Evolutionary conservation across 1,140 invertebrate genomes (phyloP).

Genomic region (Meloidogyne chitwoodi): DNA sequence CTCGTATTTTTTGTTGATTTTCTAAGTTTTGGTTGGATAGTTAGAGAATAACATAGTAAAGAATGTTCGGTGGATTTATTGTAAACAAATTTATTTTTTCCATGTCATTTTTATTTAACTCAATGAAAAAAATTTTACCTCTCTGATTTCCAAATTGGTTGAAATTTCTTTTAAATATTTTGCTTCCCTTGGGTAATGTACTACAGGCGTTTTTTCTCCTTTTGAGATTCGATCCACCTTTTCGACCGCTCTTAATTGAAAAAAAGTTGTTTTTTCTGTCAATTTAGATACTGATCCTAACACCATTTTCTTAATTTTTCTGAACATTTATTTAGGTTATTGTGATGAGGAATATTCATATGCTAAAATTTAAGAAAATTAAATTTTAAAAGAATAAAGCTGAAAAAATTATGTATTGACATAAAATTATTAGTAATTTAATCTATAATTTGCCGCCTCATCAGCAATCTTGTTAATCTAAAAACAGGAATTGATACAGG

Average conservation of each 20-base stretch:
- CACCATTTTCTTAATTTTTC: neutral
- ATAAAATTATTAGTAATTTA: neutral
- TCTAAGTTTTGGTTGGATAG: slow-evolving; percentile 18
- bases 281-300: slow-evolving; percentile 1
- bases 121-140: slow-evolving; percentile 18
- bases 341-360: no score
- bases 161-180: slow-evolving; percentile 24
- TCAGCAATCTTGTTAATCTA: no score
- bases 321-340: neutral
- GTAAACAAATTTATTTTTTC: slow-evolving; percentile 5
- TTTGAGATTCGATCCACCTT: slow-evolving; percentile 21
- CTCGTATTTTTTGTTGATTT: slow-evolving; percentile 39
- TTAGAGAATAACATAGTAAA: no score
- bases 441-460: neutral
- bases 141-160: slow-evolving; percentile 17
- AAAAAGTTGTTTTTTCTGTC: neutral
- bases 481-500: no score
- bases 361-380: no score
- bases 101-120: no score
- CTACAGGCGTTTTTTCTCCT: slow-evolving; percentile 23
- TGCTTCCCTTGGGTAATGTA: slow-evolving; percentile 25
- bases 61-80: no score
- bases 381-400: no score
- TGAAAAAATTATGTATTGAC: no score
- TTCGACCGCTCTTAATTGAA: slow-evolving; percentile 9